Base-by-base conservation (phyloP, 2,888 invertebrate species). In the Chrysolina haemoptera region DNA sequence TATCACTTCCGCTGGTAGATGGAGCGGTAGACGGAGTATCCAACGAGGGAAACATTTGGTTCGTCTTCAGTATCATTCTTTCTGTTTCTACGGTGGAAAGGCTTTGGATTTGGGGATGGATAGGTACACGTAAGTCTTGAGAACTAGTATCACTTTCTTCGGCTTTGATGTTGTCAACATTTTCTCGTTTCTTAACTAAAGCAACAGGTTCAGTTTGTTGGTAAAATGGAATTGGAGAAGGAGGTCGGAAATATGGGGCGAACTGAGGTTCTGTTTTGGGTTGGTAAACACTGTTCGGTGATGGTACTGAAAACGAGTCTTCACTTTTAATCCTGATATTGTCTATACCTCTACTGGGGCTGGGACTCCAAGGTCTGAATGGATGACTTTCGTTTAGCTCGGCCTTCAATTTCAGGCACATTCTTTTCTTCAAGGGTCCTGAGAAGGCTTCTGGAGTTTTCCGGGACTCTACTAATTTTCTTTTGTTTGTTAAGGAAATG, bases 401-500 rank as follows among this genome's bases (percentile, higher is more conserved):
- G 14, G 83, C 84, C 74, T 86, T 86, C 22, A 84, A 80, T 81
- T 90, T 89, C 73, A 92, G 89, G 41, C 93, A 91, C 84, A 93
- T 91, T 59, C 94, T 90, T 85, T 95, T 95, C 86, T 94, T 93
- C 0, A 93, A 89, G 0, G 95, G 94, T 1, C 90, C 89, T 78
- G 85, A 86, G 85, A 79, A 87, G 83, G 64, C 82, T 71, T 89
- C 89, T 18, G 87, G 86, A 10, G 72, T 22, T 82, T 93, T 93
- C 63, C 91, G 88, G 0, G 94, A 92, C 76, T 93, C 93, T 20
- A 91, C 90, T 74, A 92, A 89, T 86, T 94, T 94, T 73, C 94
- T 88, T 85, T 94, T 94, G 84, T 92, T 92, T 78, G 90, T 81
- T 85, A 91, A 73, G 86, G 92, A 87, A 72, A 92, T 91, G 27